phyloP scores from a whole-genome alignment of 2,888 invertebrate genomes.

The Drosophila buzzatii region DNA sequence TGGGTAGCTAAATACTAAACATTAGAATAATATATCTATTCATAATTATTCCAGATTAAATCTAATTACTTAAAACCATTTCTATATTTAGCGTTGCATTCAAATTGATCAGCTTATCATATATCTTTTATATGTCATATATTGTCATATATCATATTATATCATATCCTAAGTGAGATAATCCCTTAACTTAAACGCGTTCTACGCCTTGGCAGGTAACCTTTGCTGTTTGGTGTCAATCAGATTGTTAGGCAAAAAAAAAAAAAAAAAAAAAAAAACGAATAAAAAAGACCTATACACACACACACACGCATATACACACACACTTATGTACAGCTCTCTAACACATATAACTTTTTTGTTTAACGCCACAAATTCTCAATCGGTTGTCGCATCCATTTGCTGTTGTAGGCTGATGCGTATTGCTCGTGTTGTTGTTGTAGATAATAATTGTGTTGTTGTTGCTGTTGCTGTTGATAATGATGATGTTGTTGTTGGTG shows the following conservation, averaged over 20 bases:
- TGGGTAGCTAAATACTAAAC: not conserved
- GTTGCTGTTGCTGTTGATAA: conserved; percentile 27
- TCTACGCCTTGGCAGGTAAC: conserved; percentile 53
- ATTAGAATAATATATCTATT: not conserved
- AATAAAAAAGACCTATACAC: not conserved
- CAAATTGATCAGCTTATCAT: not conserved
- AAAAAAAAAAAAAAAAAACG: not conserved
- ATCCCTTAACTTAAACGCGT: conserved; percentile 42
- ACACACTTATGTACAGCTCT: not conserved
- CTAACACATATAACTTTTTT: not conserved
- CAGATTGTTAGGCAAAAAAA: not conserved
- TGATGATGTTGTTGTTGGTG: conserved; percentile 45
- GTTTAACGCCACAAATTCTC: conserved; percentile 51
- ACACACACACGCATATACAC: not conserved
- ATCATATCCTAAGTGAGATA: conserved; percentile 2
- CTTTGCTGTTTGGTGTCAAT: conserved; percentile 6
- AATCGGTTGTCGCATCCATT: conserved; percentile 47
- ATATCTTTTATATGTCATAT: not conserved
- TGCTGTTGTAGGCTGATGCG: conserved; percentile 21
- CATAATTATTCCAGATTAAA: not conserved
- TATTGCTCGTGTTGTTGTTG: conserved; percentile 41
- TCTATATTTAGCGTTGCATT: not conserved
- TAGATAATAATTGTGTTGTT: conserved; percentile 25
- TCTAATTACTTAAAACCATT: not conserved
- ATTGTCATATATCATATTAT: not conserved